phyloP scores from a whole-genome alignment of 2,888 invertebrate species.

The Conchocele bisecta region DNA sequence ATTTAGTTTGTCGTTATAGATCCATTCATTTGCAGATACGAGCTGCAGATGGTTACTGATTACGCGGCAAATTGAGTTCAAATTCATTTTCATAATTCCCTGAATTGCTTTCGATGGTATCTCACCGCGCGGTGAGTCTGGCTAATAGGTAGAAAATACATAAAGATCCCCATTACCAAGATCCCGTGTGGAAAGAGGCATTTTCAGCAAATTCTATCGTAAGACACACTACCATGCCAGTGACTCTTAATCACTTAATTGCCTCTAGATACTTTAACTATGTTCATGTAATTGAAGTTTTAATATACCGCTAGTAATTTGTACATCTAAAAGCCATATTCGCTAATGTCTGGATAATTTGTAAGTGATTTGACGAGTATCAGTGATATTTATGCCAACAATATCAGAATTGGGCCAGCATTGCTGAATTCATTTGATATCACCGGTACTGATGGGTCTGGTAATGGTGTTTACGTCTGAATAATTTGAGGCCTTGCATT shows the following conservation, averaged over 20 bases:
- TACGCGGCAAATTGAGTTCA: conserved; percentile 44
- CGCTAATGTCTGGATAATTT: conserved; percentile 21
- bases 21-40: conserved; percentile 37
- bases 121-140: conserved; percentile 23
- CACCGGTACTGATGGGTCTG: too few species aligned
- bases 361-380: conserved; percentile 20
- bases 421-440: too few species aligned
- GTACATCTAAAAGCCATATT: conserved; percentile 30
- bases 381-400: too few species aligned
- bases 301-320: conserved; percentile 21
- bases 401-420: too few species aligned
- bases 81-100: conserved; percentile 53
- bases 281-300: conserved; percentile 29
- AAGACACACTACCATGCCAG: too few species aligned
- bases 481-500: too few species aligned
- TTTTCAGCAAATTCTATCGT: too few species aligned
- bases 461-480: too few species aligned
- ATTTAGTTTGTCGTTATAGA: conserved; percentile 38
- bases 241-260: conserved; percentile 30
- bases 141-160: conserved; percentile 30
- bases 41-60: conserved; percentile 10
- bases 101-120: conserved; percentile 42
- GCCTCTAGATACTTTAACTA: conserved; percentile 18
- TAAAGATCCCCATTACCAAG: conserved; percentile 38
- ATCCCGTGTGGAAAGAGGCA: too few species aligned